Evolutionary conservation across 2,888 invertebrate species (phyloP).

Genomic region (Oscheius sp.): DNA sequence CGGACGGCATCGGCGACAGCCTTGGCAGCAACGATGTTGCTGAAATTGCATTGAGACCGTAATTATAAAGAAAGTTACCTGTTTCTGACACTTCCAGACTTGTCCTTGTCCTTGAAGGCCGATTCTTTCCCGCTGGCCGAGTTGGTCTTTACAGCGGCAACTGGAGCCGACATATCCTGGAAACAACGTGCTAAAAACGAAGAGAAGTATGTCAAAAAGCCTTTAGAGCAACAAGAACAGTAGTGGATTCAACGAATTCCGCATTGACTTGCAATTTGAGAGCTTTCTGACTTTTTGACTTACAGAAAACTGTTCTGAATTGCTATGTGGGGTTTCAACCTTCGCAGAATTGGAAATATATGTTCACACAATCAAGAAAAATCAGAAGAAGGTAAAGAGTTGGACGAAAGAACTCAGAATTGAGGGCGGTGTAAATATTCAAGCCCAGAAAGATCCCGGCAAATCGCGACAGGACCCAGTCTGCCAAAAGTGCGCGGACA

Average conservation of each 20-base stretch:
- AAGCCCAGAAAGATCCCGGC: slow-evolving; percentile 1
- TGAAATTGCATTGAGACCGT: slow-evolving; percentile 76
- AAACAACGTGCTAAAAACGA: not conserved
- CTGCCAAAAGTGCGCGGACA: too few species aligned
- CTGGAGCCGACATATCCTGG: slow-evolving; percentile 40
- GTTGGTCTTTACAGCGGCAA: slow-evolving; percentile 42
- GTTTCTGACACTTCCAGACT: slow-evolving; percentile 80
- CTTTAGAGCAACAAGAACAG: not conserved
- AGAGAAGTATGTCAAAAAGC: not conserved
- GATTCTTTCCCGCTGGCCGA: slow-evolving; percentile 56
- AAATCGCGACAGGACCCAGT: not conserved
- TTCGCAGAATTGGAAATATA: too few species aligned
- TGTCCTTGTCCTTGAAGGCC: slow-evolving; percentile 78
- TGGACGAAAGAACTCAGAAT: not conserved
- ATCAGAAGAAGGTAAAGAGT: not conserved
- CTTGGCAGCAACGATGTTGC: slow-evolving; percentile 96
- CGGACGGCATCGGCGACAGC: slow-evolving; percentile 98
- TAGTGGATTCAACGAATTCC: too few species aligned
- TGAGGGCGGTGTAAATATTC: not conserved
- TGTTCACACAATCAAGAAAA: not conserved
- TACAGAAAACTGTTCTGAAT: too few species aligned
- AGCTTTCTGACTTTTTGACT: too few species aligned
- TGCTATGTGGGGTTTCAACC: too few species aligned
- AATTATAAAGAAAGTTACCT: slow-evolving; percentile 38
- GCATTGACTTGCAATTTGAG: too few species aligned